Conservation (phyloP, 2,888 invertebrate genomes). For the Diachrysia chrysitis region DNA sequence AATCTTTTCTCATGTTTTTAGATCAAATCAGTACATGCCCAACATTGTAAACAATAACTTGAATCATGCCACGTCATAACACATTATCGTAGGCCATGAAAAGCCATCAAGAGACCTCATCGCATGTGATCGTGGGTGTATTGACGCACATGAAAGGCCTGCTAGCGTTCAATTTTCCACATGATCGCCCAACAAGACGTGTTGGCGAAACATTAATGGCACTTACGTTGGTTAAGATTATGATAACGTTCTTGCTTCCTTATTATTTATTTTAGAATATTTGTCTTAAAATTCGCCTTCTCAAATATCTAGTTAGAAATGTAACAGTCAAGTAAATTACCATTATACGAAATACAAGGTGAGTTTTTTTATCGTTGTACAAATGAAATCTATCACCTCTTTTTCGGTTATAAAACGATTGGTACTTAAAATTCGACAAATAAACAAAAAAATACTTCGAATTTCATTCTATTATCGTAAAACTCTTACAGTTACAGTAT, state of each 20-base stretch:
- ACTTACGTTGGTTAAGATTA: slow-evolving; percentile 18
- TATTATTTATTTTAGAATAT: slow-evolving; percentile 1
- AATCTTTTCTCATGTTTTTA: too few relatives aligned
- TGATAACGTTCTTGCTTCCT: not conserved
- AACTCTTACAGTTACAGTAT: too few relatives aligned
- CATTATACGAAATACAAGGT: too few relatives aligned
- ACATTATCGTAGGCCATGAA: slow-evolving; percentile 30
- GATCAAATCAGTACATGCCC: too few relatives aligned
- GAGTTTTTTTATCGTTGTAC: too few relatives aligned
- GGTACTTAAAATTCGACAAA: too few relatives aligned
- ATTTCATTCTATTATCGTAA: too few relatives aligned
- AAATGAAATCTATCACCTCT: too few relatives aligned
- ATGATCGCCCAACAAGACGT: slow-evolving; percentile 49
- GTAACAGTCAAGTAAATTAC: not conserved
- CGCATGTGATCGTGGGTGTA: slow-evolving; percentile 35
- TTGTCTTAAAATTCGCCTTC: not conserved
- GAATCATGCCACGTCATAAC: slow-evolving; percentile 30
- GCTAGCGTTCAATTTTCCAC: slow-evolving; percentile 56
- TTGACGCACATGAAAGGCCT: slow-evolving; percentile 51
- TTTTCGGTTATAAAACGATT: too few relatives aligned
- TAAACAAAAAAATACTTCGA: too few relatives aligned
- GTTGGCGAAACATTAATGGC: slow-evolving; percentile 34
- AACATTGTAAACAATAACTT: too few relatives aligned
- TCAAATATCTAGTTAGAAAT: not conserved
- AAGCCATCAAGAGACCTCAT: slow-evolving; percentile 33